These are phyloP conservation scores for Cryptops parisi DNA, from an alignment of 2,888 invertebrate genomes.

Conservation along the genomic window DNA sequence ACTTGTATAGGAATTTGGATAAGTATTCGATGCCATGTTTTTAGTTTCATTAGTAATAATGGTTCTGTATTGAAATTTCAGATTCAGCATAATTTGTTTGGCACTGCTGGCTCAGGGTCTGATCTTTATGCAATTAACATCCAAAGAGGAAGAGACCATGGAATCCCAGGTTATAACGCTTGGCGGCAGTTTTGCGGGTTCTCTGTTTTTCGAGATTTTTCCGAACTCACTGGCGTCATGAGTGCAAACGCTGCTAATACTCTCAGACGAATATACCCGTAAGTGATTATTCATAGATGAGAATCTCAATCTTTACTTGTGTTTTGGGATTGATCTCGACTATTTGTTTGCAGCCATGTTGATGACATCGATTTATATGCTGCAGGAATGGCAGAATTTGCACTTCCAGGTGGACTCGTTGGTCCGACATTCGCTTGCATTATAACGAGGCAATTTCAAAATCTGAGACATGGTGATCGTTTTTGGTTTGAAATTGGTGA, in stretches of 20 bases:
- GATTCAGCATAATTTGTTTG: constrained; percentile 9
- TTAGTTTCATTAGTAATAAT: too few relatives aligned
- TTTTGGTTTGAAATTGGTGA: constrained; percentile 73
- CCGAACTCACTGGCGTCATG: constrained; percentile 47
- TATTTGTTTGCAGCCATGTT: constrained; percentile 33
- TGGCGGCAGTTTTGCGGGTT: constrained; percentile 10
- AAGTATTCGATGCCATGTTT: too few relatives aligned
- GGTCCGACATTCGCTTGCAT: constrained; percentile 76
- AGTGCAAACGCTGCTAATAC: constrained; percentile 41
- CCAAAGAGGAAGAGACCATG: constrained; percentile 9
- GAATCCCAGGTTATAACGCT: constrained; percentile 5
- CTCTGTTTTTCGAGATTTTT: constrained; percentile 35
- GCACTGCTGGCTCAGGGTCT: constrained; percentile 1
- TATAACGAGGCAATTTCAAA: constrained; percentile 65
- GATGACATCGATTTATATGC: constrained; percentile 80
- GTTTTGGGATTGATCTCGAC: background rate
- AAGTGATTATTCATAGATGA: background rate
- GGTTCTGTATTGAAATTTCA: too few relatives aligned
- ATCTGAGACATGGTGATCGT: constrained; percentile 65
- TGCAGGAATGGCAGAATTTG: constrained; percentile 70
- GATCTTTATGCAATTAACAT: constrained; percentile 10
- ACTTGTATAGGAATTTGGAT: too few relatives aligned
- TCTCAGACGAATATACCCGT: constrained; percentile 4
- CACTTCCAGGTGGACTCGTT: constrained; percentile 55
- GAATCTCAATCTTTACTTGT: background rate